Conservation (phyloP, 1,140 invertebrate species). For the Brachionus asplanchnoidis region DNA sequence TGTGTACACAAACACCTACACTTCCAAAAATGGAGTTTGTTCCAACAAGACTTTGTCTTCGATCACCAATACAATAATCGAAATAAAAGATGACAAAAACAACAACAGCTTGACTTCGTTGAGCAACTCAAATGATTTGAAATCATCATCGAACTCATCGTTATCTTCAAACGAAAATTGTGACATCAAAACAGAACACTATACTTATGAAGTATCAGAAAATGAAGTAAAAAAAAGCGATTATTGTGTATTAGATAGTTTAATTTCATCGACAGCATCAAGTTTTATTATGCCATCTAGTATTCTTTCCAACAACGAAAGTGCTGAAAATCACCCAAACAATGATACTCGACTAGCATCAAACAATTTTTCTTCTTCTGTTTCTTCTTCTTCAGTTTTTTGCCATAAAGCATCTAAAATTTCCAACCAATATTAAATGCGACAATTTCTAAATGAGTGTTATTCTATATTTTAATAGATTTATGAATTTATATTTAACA, state of each 20-base stretch:
- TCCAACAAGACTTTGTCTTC: background rate
- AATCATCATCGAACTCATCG: constrained; percentile 21
- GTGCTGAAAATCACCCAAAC: background rate
- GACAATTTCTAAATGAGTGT: background rate
- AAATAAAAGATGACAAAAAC: constrained; percentile 36
- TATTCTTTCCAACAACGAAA: background rate
- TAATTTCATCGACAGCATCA: background rate
- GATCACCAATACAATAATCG: constrained; percentile 4
- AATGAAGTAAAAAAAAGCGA: background rate
- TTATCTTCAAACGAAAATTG: constrained; percentile 16
- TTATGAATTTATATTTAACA: background rate
- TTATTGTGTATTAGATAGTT: background rate
- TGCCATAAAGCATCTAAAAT: background rate
- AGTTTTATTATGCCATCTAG: background rate
- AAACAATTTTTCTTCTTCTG: background rate
- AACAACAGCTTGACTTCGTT: constrained; percentile 6
- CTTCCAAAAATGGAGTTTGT: background rate
- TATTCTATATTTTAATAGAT: background rate
- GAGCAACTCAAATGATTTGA: background rate
- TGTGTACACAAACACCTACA: background rate
- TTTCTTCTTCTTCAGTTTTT: background rate
- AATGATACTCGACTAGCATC: background rate
- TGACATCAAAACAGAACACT: background rate
- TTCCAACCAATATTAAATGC: background rate
- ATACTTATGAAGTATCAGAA: background rate